Base-by-base conservation (phyloP, 2,797 vertebrate genomes). In the Steatocranus sp. region DNA sequence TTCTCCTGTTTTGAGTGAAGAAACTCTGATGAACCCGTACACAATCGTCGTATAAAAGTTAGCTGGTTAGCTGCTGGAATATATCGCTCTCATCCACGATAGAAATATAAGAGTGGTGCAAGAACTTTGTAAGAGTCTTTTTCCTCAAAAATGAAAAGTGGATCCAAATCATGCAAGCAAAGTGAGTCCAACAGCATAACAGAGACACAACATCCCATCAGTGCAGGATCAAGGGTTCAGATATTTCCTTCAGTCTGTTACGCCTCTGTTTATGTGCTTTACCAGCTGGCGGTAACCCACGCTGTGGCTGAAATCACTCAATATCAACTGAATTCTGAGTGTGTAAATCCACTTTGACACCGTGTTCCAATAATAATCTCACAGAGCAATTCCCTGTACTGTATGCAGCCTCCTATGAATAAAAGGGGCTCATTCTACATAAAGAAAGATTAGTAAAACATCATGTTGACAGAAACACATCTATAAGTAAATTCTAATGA, bases 361-460 rank as follows among this genome's bases (percentile, higher is more conserved):
- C 1, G 0, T 18, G 4, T 46, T 68, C 63, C 1, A 25, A 43
- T 68, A 23, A 7, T 18, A 11, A 46, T 43, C 14, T 41, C 63
- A 68, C 63, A 61, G 56, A 61, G 30, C 30, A 61, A n/a, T 1
- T 58, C 54, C 54, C 3, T 58, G 2, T 58, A 58, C 27, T 27
- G 27, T 27, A 27, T n/a, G 18, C 6, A 27, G 66, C 41, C 10
- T 46, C 23, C 23, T 27, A 30, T 63, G 7, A 38, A 36, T 20
- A 53, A 36, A 61, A 5, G 18, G 18, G 10, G 17, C n/a, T n/a
- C 10, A 20, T 36, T 61, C 18, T 12, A 0, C 17, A 61, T 0
- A 34, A 36, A 36, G 32, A 63, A 63, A 11, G 12, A 36, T 5
- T 5, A 34, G 30, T 61, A 23, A 53, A 14, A 2, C 11, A 15